phyloP scores from a whole-genome alignment of 2,113 vertebrate genomes.

The Ceyx melanurus region DNA sequence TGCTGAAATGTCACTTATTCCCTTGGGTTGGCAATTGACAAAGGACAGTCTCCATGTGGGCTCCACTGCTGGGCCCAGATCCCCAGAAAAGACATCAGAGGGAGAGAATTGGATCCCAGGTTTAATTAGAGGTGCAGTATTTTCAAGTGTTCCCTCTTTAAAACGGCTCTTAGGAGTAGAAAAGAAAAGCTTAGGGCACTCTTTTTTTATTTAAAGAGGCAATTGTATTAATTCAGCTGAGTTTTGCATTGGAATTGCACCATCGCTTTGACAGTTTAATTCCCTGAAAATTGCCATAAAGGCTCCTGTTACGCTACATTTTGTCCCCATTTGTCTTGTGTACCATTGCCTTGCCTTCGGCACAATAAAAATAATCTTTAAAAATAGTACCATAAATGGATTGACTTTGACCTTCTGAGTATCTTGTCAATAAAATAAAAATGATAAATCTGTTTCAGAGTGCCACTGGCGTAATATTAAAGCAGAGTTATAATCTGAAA shows the following conservation, averaged over 20 bases:
- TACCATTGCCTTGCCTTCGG: conserved; percentile 42
- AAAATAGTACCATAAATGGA: conserved; percentile 42
- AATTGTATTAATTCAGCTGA: conserved; percentile 26
- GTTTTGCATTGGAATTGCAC: conserved; percentile 19
- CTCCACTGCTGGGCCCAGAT: background rate
- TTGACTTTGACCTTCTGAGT: conserved; percentile 60
- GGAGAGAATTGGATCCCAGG: background rate
- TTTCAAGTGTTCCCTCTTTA: background rate
- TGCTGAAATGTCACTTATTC: background rate
- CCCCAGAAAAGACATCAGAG: background rate
- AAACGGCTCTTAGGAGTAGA: background rate
- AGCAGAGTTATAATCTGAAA: conserved; percentile 5
- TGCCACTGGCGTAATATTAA: background rate
- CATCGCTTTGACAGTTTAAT: background rate
- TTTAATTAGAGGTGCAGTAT: background rate
- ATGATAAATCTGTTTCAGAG: conserved; percentile 35
- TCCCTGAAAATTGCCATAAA: conserved; percentile 38
- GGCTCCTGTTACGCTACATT: background rate
- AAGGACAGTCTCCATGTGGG: background rate
- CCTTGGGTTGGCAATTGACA: background rate
- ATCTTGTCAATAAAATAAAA: conserved; percentile 64
- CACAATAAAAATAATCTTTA: conserved; percentile 63
- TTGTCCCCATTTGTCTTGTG: conserved; percentile 47
- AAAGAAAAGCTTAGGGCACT: background rate
- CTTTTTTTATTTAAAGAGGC: background rate